Evolutionary conservation across 1,140 invertebrate genomes (phyloP), one percentile per base, ranked within the genome.

Genomic region (Magallana gigas): DNA sequence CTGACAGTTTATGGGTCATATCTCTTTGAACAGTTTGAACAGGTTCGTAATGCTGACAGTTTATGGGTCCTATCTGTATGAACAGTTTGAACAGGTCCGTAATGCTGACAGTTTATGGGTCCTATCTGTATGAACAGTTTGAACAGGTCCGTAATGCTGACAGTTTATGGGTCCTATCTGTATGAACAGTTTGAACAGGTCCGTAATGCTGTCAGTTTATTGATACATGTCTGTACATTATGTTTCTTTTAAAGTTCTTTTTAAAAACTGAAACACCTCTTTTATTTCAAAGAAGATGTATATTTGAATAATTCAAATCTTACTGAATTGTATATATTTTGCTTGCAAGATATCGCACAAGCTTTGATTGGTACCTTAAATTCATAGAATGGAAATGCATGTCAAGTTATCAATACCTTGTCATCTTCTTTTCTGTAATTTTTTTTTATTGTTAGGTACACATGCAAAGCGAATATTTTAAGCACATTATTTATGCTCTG

Each of bases 111-210:
- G 36, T 36, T 23, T 23, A 23, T 23, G 23, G 23, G 56, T 94
- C 94, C 3, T 95, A 95, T 88, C 93, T 95, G 14, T 95, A 93
- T 92, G 92, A 94, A 88, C 90, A 92, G 23, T 94, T 93, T 91
- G 90, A 94, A 90, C 88, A 94, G 91, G 94, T 94, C 36, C 9
- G 71, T 80, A 23, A 36, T 36, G 36, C 2, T 36, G 36, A 36
- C 36, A 36, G 36, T 36, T 23, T 23, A 23, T 23, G 23, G 23
- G 56, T 94, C 94, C 3, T 95, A 95, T 88, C 93, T 95, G 14
- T 95, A 93, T 92, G 92, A 94, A 88, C 90, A 92, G 23, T 94
- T 93, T 91, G 90, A 94, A 90, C 88, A 94, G 91, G 94, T 94
- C 36, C 23, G 71, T 80, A 23, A 48, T 48, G 36, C 3, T 48